Evolutionary conservation across 2,113 vertebrate species (phyloP), one percentile per base, ranked within the genome.

Genomic region (Nyctereutes procyonoides): DNA sequence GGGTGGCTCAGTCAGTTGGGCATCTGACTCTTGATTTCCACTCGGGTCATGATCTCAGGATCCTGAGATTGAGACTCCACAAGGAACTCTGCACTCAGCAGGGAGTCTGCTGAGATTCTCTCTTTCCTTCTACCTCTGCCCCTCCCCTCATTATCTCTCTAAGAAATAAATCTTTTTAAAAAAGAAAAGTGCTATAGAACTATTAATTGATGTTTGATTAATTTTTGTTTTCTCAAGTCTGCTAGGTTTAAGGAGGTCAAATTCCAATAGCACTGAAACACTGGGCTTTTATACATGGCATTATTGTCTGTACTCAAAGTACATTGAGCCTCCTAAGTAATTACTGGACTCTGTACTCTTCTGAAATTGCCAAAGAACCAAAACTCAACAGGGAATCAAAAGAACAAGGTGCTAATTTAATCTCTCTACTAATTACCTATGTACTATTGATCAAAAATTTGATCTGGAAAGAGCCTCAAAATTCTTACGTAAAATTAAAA

Each of bases 331-430:
- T 88, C 22, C 71, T 73, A 73, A 83, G 77, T 93, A 77, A 73
- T 90, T 94, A 82, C 38, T 35, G 2, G 43, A 22, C 11, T 82
- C 26, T 38, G 14, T 77, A 95, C 2, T 28, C 5, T 58, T 79
- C 11, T 48, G 4, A 77, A 94, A 11, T 89, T 69, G 67, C 84
- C 10, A 88, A 79, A 56, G 3, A 90, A 96, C 82, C 81, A 73
- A 77, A 94, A 97, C 24, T 56, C 82, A 87, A 69, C 58, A 56
- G 28, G 8, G 51, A 90, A 77, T 87, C 38, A 81, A 92, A 91
- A 93, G 12, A 79, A 62, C 11, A 93, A 20, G 2, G 17, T 73
- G 74, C 9, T 88, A 89, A 89, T 73, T 71, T 76, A 76, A 77
- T 77, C 38, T 80, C 19, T 89, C 2, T 32, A 65, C 11, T 89